These are phyloP conservation scores for Gopherus flavomarginatus DNA, from an alignment of 2,113 vertebrate species.

Conservation along the genomic window DNA sequence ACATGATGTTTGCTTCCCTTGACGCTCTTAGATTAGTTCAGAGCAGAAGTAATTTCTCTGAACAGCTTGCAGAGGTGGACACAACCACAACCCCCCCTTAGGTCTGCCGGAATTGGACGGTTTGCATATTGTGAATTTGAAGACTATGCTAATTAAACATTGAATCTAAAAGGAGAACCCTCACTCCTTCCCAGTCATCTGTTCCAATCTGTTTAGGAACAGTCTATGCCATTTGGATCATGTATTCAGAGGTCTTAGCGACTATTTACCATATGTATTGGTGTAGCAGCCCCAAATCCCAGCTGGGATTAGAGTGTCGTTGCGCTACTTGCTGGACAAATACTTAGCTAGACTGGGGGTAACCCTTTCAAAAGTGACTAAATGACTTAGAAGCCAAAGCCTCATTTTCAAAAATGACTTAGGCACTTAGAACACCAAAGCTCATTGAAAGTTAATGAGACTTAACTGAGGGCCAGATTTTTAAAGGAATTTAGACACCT, in stretches of 20 bases:
- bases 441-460: neutral
- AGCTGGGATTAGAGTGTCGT: neutral
- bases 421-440: neutral
- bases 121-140: neutral
- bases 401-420: neutral
- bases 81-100: neutral
- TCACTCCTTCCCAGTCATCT: neutral
- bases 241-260: neutral
- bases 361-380: neutral
- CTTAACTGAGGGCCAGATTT: neutral
- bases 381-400: neutral
- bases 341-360: neutral
- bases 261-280: neutral
- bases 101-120: conserved; percentile 18
- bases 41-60: conserved; percentile 58
- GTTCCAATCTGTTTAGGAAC: neutral
- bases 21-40: conserved; percentile 47
- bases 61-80: neutral
- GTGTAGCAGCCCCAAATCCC: neutral
- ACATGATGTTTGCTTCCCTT: conserved; percentile 67
- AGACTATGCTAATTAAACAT: neutral
- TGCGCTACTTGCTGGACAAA: neutral
- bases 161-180: neutral
- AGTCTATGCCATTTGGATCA: neutral
- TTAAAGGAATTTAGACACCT: neutral